A percentile compares a stretch with the other conserved stretches of the same genome.
Evolutionary conservation across 2,113 vertebrate species (phyloP).

Genomic region (Leptobrachium ailaonicum): DNA sequence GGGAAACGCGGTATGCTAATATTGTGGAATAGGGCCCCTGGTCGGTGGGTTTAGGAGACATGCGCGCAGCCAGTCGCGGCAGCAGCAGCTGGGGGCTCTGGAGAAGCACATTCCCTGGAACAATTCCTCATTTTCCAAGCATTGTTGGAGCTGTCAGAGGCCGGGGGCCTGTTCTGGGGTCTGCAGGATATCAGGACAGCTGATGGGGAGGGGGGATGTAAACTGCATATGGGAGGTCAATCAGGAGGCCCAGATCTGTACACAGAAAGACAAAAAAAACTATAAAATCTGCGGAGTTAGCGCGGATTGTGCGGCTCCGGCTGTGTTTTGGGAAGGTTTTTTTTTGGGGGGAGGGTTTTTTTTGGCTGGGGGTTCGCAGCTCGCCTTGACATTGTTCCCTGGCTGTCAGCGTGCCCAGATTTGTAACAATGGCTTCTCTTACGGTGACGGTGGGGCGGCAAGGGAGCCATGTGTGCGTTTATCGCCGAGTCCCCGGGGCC

Average conservation of each 20-base stretch:
- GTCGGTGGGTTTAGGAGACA: background rate
- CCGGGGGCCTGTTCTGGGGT: constrained; percentile 18
- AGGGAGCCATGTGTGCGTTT: background rate
- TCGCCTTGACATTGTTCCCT: background rate
- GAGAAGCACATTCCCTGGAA: background rate
- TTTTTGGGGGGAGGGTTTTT: background rate
- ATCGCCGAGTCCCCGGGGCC: background rate
- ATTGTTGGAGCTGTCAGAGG: constrained; percentile 41
- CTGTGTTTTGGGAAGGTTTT: background rate
- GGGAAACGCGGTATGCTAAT: too few relatives aligned
- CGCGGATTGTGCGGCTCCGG: too few relatives aligned
- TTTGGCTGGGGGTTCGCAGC: background rate
- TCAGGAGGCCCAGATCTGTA: too few relatives aligned
- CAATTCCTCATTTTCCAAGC: background rate
- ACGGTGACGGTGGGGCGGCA: background rate
- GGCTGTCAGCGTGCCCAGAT: constrained; percentile 1
- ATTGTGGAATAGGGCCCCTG: background rate
- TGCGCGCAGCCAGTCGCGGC: background rate
- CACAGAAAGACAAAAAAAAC: too few relatives aligned
- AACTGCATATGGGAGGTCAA: background rate
- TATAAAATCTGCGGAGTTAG: too few relatives aligned
- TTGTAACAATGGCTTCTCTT: constrained; percentile 1
- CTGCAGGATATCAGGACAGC: background rate
- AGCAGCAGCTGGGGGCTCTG: constrained; percentile 19
- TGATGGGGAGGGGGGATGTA: background rate